Conservation (phyloP, 2,113 vertebrate species). For the Eira barbara region DNA sequence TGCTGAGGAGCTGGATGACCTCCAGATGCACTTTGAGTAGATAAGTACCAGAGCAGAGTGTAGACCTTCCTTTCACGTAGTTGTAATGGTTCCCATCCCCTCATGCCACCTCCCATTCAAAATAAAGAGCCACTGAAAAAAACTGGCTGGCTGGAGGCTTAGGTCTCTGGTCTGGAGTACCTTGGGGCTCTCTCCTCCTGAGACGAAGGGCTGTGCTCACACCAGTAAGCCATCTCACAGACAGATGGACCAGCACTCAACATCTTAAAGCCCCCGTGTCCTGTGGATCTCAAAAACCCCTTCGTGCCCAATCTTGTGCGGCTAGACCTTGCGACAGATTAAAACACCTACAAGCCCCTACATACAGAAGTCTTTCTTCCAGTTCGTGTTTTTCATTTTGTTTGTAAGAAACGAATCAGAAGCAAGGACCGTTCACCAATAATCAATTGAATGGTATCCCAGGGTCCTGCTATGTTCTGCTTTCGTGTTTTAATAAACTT, state of each 20-base stretch:
- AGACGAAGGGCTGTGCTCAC: not conserved
- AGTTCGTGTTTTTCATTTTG: not conserved
- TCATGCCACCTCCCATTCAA: not conserved
- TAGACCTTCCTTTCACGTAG: not conserved
- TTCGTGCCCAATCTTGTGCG: not conserved
- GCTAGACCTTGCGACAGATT: not conserved
- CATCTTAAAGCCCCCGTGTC: not conserved
- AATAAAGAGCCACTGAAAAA: not conserved
- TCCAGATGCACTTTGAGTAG: not conserved
- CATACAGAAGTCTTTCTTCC: not conserved
- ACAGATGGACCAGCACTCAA: accelerated
- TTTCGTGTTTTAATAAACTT: constrained; percentile 61
- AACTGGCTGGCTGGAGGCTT: not conserved
- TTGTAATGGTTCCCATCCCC: not conserved
- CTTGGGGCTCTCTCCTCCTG: not conserved
- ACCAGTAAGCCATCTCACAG: not conserved
- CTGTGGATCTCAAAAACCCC: not conserved
- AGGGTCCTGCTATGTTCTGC: not conserved
- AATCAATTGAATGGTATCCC: not conserved
- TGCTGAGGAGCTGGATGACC: not conserved
- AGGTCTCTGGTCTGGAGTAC: not conserved
- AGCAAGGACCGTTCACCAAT: not conserved
- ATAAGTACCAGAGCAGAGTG: not conserved
- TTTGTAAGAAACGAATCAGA: not conserved
- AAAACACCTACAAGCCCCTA: not conserved